A percentile compares a stretch with the other conserved stretches of the same genome.
These are phyloP conservation scores for Peromyscus nudipes DNA, from an alignment of 2,797 vertebrate species.

Conservation along the genomic window DNA sequence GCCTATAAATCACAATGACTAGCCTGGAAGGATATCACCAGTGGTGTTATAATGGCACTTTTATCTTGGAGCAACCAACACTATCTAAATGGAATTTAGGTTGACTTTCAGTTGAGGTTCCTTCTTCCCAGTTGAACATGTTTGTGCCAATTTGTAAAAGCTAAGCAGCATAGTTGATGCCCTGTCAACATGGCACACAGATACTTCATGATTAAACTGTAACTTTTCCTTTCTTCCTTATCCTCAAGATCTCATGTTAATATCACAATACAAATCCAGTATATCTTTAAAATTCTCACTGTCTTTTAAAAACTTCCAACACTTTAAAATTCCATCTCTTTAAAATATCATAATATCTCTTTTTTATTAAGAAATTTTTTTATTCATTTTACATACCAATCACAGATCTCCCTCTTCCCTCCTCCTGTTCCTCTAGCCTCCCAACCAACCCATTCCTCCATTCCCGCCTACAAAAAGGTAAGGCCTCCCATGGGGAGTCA, in stretches of 20 bases:
- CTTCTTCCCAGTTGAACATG: background rate
- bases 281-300: background rate
- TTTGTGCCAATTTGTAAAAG: background rate
- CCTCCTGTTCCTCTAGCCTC: too few species aligned
- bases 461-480: too few species aligned
- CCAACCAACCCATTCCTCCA: too few species aligned
- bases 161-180: too few species aligned
- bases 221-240: background rate
- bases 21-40: background rate
- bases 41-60: too few species aligned
- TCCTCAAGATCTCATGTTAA: background rate
- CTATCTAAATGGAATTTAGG: background rate
- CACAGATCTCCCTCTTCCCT: too few species aligned
- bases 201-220: background rate
- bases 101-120: background rate
- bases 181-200: background rate
- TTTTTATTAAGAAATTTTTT: too few species aligned
- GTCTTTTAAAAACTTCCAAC: too few species aligned
- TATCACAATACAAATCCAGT: background rate
- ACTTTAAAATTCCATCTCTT: too few species aligned
- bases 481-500: too few species aligned
- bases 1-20: background rate
- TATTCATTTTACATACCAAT: too few species aligned
- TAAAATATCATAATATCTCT: too few species aligned
- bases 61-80: background rate